Conservation (phyloP, 2,888 invertebrate genomes). For the Gymnocheta viridis region DNA sequence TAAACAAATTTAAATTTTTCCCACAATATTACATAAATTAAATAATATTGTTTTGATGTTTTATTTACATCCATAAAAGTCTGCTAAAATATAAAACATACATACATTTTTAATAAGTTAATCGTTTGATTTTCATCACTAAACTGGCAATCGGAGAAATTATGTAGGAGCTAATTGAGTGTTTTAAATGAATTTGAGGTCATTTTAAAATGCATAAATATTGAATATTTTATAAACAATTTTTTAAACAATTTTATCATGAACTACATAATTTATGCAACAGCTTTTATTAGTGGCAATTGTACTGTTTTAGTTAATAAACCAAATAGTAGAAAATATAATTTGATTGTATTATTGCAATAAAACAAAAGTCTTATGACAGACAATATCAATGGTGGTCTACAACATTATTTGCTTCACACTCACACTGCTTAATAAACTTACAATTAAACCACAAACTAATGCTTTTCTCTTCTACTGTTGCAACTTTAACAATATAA, state of each 20-base stretch:
- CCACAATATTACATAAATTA: not conserved
- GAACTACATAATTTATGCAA: conserved; percentile 1
- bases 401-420: too few relatives aligned
- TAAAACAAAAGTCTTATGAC: conserved; percentile 25
- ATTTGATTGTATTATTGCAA: not conserved
- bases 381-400: too few relatives aligned
- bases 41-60: not conserved
- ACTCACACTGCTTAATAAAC: too few relatives aligned
- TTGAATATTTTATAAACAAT: not conserved
- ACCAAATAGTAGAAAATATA: not conserved
- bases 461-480: too few relatives aligned
- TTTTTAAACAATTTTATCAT: not conserved
- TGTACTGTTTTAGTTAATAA: not conserved
- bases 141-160: not conserved
- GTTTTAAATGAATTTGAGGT: conserved; percentile 19
- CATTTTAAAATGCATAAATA: conserved; percentile 2
- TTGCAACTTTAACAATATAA: too few relatives aligned
- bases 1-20: not conserved
- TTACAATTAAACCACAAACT: too few relatives aligned
- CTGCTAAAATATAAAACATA: not conserved
- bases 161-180: conserved; percentile 19
- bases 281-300: conserved; percentile 1
- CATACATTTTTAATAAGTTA: not conserved
- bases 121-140: conserved; percentile 5
- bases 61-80: not conserved